Conservation (phyloP, 1,140 invertebrate genomes). For the Stenopsyche tienmushanensis region DNA sequence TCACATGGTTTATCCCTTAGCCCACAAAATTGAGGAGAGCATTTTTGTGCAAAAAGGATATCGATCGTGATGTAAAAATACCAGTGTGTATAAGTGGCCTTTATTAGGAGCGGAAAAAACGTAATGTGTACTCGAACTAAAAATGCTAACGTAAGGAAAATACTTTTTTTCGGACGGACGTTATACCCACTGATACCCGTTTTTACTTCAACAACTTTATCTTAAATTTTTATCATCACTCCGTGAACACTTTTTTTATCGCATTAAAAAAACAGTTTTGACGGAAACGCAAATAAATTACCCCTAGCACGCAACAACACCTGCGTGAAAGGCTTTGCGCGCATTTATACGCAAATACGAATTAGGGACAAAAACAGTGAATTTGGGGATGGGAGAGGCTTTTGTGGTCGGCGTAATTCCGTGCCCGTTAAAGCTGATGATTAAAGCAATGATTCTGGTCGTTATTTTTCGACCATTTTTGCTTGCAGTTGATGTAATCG, state of each 20-base stretch:
- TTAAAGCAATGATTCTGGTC: too few relatives aligned
- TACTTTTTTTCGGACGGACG: too few relatives aligned
- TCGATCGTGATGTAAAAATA: constrained; percentile 7
- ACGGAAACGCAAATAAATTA: constrained; percentile 30
- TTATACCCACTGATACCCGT: constrained; percentile 13
- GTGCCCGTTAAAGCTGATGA: too few relatives aligned
- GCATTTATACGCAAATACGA: not conserved
- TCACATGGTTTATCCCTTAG: not conserved
- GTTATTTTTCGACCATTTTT: too few relatives aligned
- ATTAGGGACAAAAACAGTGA: too few relatives aligned
- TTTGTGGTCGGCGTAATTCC: too few relatives aligned
- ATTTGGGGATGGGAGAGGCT: too few relatives aligned
- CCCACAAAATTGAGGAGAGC: not conserved
- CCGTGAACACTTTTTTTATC: constrained; percentile 13
- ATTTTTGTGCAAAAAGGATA: constrained; percentile 1
- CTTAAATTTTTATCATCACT: constrained; percentile 27
- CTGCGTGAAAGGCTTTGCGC: not conserved
- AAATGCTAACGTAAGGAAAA: not conserved
- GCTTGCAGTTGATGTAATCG: too few relatives aligned
- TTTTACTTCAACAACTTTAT: constrained; percentile 29
- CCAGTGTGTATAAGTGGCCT: not conserved
- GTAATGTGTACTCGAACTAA: not conserved
- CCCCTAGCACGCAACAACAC: constrained; percentile 16
- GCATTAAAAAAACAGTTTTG: constrained; percentile 6
- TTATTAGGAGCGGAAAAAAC: constrained; percentile 4